These are phyloP conservation scores for Montipora capricornis DNA, from an alignment of 64 coral and sea anemone genomes.

Conservation along the genomic window DNA sequence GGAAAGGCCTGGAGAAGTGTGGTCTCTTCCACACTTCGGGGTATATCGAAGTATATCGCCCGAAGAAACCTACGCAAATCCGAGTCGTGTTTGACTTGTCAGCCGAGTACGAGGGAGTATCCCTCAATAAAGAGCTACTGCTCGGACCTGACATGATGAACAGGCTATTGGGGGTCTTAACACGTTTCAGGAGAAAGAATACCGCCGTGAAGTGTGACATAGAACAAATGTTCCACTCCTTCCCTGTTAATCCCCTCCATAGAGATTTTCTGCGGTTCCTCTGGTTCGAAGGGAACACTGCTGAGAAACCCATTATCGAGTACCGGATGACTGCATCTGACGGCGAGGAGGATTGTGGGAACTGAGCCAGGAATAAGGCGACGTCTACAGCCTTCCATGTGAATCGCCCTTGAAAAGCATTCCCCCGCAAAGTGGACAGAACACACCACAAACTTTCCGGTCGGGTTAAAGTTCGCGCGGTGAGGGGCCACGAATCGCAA, in stretches of 20 bases:
- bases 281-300: not conserved
- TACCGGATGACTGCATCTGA: not conserved
- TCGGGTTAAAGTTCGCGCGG: not conserved
- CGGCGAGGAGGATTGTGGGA: not conserved
- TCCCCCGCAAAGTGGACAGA: not conserved
- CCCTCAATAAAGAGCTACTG: not conserved
- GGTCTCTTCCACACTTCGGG: not conserved
- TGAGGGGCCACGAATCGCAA: too few species aligned
- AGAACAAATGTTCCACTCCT: not conserved
- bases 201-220: not conserved
- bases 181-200: not conserved
- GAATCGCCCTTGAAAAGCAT: not conserved
- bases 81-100: not conserved
- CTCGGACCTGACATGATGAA: not conserved
- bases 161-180: not conserved
- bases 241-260: not conserved
- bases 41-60: not conserved
- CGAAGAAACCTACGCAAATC: not conserved
- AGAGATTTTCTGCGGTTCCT: not conserved
- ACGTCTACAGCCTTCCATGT: too few species aligned
- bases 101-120: not conserved
- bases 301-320: not conserved
- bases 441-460: not conserved
- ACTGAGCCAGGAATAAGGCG: too few species aligned
- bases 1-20: not conserved